Percentiles rank a stretch among this genome's conserved stretches.
These are phyloP conservation scores for Calliphora vicina DNA, from an alignment of 1,140 invertebrate species.

Conservation along the genomic window DNA sequence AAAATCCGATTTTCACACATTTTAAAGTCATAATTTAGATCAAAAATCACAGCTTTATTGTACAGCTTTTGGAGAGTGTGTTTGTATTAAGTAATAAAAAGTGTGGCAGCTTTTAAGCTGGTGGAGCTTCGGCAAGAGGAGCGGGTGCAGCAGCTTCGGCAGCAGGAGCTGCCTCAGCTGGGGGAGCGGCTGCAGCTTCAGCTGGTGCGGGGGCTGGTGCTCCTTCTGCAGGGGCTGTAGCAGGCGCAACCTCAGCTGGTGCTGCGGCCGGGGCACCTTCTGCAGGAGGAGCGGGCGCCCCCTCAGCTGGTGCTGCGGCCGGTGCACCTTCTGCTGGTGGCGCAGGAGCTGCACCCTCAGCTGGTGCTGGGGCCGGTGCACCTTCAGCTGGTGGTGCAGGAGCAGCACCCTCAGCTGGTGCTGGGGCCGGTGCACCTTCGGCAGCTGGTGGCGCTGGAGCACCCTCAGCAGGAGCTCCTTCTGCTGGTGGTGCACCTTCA, in stretches of 20 bases:
- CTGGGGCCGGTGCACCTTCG: constrained; percentile 43
- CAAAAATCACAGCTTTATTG: constrained; percentile 3
- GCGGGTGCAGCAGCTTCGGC: not conserved
- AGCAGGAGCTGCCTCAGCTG: constrained; percentile 42
- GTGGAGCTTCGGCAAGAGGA: constrained; percentile 39
- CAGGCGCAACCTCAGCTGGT: constrained; percentile 38
- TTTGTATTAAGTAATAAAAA: not conserved
- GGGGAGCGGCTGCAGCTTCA: constrained; percentile 45
- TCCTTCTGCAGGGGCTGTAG: constrained; percentile 21
- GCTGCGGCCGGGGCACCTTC: constrained; percentile 42
- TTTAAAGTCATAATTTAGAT: not conserved
- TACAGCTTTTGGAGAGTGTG: not conserved
- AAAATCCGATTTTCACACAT: not conserved
- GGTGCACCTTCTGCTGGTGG: not conserved
- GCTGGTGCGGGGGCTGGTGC: not conserved
- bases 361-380: constrained; percentile 42
- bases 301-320: not conserved
- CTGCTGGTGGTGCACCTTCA: constrained; percentile 59
- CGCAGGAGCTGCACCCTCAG: constrained; percentile 39
- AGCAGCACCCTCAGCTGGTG: constrained; percentile 47
- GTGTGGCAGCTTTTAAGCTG: constrained; percentile 30
- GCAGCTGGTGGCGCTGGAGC: constrained; percentile 58
- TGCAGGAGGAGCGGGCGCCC: constrained; percentile 48
- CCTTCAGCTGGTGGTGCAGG: constrained; percentile 54
- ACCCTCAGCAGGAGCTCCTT: constrained; percentile 57